phyloP scores from a whole-genome alignment of 2,888 invertebrate genomes.

The Parnassius glacialis region DNA sequence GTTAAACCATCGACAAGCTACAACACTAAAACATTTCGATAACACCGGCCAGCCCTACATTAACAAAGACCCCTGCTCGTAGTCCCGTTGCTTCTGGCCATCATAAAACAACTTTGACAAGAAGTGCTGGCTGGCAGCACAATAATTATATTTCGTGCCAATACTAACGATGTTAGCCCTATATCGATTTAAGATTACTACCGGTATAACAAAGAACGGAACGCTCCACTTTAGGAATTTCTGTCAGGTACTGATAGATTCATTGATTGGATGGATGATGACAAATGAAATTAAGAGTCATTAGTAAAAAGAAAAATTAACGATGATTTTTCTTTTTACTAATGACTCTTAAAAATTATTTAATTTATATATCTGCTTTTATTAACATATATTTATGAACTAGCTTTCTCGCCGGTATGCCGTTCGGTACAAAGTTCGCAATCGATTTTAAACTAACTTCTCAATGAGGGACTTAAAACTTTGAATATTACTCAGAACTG shows the following conservation, averaged over 20 bases:
- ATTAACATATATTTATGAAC: too few species aligned
- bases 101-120: slow-evolving; percentile 23
- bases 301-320: background rate
- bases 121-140: slow-evolving; percentile 20
- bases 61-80: slow-evolving; percentile 20
- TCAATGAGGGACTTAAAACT: too few species aligned
- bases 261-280: slow-evolving; percentile 10
- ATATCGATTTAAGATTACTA: slow-evolving; percentile 34
- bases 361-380: too few species aligned
- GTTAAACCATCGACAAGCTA: background rate
- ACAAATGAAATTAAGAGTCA: background rate
- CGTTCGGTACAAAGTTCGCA: too few species aligned
- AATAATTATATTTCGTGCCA: slow-evolving; percentile 40
- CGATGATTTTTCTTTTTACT: background rate
- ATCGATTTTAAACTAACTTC: too few species aligned
- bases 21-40: slow-evolving; percentile 13
- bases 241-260: slow-evolving; percentile 18
- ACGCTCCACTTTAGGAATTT: slow-evolving; percentile 8
- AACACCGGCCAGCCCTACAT: slow-evolving; percentile 11
- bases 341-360: background rate
- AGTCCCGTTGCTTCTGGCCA: slow-evolving; percentile 24
- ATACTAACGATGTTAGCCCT: slow-evolving; percentile 31
- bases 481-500: too few species aligned
- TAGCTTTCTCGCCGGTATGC: too few species aligned
- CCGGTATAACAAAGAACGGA: slow-evolving; percentile 28